Base-by-base conservation (phyloP, 2,888 invertebrate species). In the Drosophila ustulata region DNA sequence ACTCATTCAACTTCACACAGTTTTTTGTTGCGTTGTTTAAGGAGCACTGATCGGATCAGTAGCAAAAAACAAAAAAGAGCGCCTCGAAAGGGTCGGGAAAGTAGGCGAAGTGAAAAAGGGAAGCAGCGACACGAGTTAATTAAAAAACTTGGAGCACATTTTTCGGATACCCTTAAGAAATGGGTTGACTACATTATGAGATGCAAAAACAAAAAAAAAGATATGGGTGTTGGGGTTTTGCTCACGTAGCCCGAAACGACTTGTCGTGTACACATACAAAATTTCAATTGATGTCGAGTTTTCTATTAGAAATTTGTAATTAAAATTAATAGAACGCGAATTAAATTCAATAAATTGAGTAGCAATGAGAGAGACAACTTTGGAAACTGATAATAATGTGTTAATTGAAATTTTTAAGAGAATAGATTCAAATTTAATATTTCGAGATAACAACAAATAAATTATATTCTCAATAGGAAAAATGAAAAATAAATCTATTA, bases 71-170 rank as follows among this genome's bases (percentile, higher is more conserved):
- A 75, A 68, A 62, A 41, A 66, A 51, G 41, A 56, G n/a, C 43
- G 18, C 1, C 26, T 6, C 13, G 26, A 32, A 64, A 57, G 30
- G 55, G 46, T 53, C 9, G 26, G 32, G 6, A 39, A 47, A 8
- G 13, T 13, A 18, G 28, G 13, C 37, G 46, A 39, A 39, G 28
- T 25, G 30, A 5, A 25, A 7, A 45, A 46, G 43, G 34, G 34
- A 43, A 26, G 3, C 49, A 59, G 66, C 63, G 68, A 81, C 75
- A 75, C 71, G 78, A 82, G 84, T 83, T 82, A 83, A 85, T 85
- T 85, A 84, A 79, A 82, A 84, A 82, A 80, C 78, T 80, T 81
- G 74, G 62, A 49, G 58, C 52, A 65, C 68, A 72, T 71, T 79
- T 80, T 67, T 65, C 32, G 57, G 41, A 45, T 46, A 53, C 55